Evolutionary conservation across 2,797 vertebrate genomes (phyloP).

Genomic region (Anguilla megastoma): DNA sequence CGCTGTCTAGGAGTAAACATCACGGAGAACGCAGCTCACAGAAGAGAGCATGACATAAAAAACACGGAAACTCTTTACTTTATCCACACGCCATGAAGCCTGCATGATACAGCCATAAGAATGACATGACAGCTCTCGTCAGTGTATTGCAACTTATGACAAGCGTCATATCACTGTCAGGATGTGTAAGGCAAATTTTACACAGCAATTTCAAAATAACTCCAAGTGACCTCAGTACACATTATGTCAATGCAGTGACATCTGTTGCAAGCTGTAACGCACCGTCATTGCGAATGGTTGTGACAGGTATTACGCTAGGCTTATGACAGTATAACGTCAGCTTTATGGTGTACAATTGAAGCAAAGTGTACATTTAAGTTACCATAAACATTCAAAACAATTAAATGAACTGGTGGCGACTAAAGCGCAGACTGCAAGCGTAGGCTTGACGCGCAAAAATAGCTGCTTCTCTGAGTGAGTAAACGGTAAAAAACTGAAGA

Average conservation of each 20-base stretch:
- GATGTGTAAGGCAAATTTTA: background rate
- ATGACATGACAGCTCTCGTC: background rate
- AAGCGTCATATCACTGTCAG: background rate
- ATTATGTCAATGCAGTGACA: background rate
- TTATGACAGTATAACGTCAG: too few species aligned
- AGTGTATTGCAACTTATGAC: background rate
- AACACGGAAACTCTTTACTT: background rate
- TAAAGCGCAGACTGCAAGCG: background rate
- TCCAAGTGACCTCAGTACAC: background rate
- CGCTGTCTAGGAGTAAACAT: background rate
- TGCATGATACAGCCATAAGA: background rate
- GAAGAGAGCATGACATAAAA: background rate
- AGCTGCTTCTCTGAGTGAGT: background rate
- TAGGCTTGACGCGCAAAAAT: background rate
- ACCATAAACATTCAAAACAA: background rate
- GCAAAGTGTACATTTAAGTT: background rate
- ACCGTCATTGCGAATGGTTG: background rate
- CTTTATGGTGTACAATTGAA: background rate
- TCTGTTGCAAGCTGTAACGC: background rate
- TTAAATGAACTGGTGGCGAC: background rate
- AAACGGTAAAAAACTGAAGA: background rate
- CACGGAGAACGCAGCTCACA: background rate
- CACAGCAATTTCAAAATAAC: background rate
- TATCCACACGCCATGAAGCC: background rate
- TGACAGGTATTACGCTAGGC: background rate